These are phyloP conservation scores for Protonemura montana DNA, from an alignment of 2,888 invertebrate genomes.

Conservation along the genomic window DNA sequence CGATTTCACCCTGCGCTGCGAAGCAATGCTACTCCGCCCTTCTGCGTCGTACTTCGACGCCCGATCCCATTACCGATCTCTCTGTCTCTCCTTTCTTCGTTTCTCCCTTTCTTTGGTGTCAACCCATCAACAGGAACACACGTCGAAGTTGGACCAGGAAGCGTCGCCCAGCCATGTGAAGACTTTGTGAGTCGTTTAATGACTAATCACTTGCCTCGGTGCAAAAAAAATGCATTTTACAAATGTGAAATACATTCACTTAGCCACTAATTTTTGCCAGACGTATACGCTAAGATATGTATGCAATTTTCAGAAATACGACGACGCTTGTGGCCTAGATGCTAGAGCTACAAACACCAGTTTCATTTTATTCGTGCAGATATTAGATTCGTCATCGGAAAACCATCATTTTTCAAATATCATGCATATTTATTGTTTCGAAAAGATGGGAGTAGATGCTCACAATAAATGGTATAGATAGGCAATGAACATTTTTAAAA, in stretches of 20 bases:
- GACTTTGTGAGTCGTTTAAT: no score
- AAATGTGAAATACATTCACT: no score
- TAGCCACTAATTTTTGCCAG: no score
- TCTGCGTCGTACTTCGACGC: not conserved
- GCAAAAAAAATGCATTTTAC: no score
- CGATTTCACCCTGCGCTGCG: slow-evolving; percentile 41
- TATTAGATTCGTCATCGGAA: not conserved
- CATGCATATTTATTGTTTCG: not conserved
- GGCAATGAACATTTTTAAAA: not conserved
- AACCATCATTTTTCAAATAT: not conserved
- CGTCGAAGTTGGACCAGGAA: not conserved
- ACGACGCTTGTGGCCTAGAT: no score
- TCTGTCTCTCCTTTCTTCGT: not conserved
- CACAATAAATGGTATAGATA: not conserved
- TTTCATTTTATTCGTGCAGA: not conserved
- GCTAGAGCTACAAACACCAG: not conserved
- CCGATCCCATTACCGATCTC: slow-evolving; percentile 16
- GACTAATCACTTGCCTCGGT: no score
- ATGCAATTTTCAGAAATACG: no score
- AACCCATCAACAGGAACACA: not conserved
- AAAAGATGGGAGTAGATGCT: not conserved
- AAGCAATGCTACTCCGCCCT: no score
- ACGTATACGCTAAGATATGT: no score
- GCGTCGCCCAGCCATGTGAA: no score
- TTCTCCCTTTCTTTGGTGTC: not conserved